phyloP scores from a whole-genome alignment of 1,140 invertebrate genomes.

The Caenorhabditis brenneri region DNA sequence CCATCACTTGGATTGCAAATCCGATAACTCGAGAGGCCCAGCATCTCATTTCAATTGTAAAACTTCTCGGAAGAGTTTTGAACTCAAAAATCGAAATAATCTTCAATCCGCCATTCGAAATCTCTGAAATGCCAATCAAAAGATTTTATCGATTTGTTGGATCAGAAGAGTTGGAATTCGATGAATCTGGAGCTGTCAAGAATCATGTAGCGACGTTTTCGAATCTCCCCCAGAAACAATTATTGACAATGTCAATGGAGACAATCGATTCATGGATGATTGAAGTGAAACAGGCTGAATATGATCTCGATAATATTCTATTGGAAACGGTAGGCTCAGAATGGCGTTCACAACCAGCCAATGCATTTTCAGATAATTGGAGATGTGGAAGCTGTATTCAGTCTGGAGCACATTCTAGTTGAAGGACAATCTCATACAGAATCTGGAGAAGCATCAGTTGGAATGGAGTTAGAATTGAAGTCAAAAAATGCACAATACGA shows the following conservation, averaged over 20 bases:
- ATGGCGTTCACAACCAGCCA: not conserved
- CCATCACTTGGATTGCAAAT: conserved; percentile 5
- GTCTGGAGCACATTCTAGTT: conserved; percentile 86
- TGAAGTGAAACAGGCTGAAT: conserved; percentile 85
- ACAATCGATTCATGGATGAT: conserved; percentile 98
- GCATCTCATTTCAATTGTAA: not conserved
- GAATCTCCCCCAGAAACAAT: conserved; percentile 84
- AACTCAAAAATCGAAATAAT: conserved; percentile 75
- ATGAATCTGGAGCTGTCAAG: conserved; percentile 74
- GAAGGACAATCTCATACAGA: conserved; percentile 90
- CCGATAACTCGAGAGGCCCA: not conserved
- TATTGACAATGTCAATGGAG: conserved; percentile 92
- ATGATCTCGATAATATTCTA: conserved; percentile 97
- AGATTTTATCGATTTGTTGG: conserved; percentile 95
- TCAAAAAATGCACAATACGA: conserved; percentile 83
- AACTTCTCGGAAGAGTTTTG: not conserved
- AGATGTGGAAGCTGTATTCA: conserved; percentile 80
- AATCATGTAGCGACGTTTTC: conserved; percentile 75
- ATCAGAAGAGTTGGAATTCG: conserved; percentile 85
- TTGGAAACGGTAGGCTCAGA: conserved; percentile 60
- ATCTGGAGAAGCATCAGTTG: conserved; percentile 86
- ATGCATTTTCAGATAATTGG: conserved; percentile 69
- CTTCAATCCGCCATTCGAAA: conserved; percentile 90
- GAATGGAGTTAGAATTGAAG: conserved; percentile 92
- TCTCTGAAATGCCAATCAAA: conserved; percentile 96